Evolutionary conservation across 2,113 vertebrate genomes (phyloP).

Genomic region (Capreolus pygargus): DNA sequence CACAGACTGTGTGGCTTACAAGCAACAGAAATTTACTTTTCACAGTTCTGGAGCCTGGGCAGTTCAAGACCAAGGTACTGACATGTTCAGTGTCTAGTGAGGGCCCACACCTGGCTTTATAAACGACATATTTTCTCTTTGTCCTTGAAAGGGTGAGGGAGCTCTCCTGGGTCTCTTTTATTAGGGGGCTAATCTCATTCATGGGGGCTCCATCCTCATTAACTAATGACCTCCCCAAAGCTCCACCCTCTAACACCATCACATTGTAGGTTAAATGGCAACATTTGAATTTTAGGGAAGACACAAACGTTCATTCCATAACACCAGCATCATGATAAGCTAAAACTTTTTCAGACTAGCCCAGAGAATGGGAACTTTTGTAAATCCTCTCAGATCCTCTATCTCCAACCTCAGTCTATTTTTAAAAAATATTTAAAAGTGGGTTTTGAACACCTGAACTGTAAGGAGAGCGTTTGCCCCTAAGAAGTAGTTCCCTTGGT

Average conservation of each 20-base stretch:
- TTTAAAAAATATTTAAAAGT: not conserved
- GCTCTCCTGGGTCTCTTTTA: no score
- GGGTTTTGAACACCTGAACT: not conserved
- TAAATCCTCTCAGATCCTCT: not conserved
- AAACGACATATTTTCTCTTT: not conserved
- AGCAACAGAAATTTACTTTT: not conserved
- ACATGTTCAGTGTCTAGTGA: rapidly evolving
- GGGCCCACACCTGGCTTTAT: not conserved
- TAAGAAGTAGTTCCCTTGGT: rapidly evolving
- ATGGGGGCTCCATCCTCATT: not conserved
- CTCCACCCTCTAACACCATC: not conserved
- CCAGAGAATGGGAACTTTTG: not conserved
- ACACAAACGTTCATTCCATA: no score
- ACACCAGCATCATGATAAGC: rapidly evolving
- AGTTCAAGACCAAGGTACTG: not conserved
- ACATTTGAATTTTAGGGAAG: not conserved
- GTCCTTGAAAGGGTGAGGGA: not conserved
- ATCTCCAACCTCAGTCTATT: not conserved
- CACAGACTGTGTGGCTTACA: not conserved
- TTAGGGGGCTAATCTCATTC: not conserved
- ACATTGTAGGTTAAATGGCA: not conserved
- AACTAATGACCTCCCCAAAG: not conserved
- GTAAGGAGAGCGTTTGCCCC: rapidly evolving
- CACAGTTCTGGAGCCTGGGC: not conserved
- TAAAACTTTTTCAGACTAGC: not conserved